These are phyloP conservation scores for Paracanthobrama guichenoti DNA, from an alignment of 2,113 vertebrate genomes.

Conservation along the genomic window DNA sequence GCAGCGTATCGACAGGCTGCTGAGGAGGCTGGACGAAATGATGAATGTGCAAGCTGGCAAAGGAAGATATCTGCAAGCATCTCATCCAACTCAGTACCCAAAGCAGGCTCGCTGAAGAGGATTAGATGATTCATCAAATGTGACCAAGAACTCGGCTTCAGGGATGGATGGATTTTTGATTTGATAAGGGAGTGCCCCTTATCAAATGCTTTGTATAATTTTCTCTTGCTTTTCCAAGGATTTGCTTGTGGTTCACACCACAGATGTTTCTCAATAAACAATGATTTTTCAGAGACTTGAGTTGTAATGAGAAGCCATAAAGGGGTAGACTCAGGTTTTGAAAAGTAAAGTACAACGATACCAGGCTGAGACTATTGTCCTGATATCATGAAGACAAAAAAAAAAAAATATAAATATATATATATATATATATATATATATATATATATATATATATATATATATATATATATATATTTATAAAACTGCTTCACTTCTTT, in stretches of 20 bases:
- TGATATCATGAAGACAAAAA: too few species aligned
- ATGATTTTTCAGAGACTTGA: background rate
- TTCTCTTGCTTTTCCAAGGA: constrained; percentile 9
- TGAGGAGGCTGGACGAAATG: constrained; percentile 36
- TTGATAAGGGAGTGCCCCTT: background rate
- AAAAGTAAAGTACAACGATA: too few species aligned
- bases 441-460: too few species aligned
- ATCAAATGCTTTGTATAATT: constrained; percentile 34
- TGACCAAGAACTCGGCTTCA: constrained; percentile 25
- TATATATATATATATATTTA: too few species aligned
- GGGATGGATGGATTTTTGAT: constrained; percentile 39
- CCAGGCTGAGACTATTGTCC: too few species aligned
- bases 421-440: too few species aligned
- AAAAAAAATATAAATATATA: too few species aligned
- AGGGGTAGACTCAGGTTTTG: too few species aligned
- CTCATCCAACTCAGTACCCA: constrained; percentile 21
- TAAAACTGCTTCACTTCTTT: too few species aligned
- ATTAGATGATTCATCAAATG: constrained; percentile 48
- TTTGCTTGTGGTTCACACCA: constrained; percentile 10
- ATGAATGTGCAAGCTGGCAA: constrained; percentile 41
- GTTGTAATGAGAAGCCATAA: background rate
- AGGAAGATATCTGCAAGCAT: constrained; percentile 46
- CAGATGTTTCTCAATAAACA: constrained; percentile 7
- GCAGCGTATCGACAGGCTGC: constrained; percentile 15
- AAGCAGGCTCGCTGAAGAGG: constrained; percentile 33